phyloP scores from a whole-genome alignment of 2,113 vertebrate genomes.

The Shinisaurus crocodilurus region DNA sequence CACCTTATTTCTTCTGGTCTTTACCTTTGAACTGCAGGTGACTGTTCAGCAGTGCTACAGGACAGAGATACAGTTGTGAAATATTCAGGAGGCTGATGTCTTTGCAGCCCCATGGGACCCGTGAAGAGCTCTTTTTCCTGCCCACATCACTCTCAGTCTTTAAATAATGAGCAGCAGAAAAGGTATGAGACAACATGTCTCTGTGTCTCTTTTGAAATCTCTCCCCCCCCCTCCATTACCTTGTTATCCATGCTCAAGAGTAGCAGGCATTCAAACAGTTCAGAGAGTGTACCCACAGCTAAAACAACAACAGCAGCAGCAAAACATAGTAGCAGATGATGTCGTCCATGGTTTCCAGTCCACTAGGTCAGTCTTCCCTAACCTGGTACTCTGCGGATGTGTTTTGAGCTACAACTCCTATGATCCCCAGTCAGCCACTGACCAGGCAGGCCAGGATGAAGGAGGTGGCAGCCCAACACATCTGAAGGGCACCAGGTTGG shows the following conservation, averaged over 20 bases:
- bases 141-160: slow-evolving; percentile 68
- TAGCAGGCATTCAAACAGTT: slow-evolving; percentile 59
- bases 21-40: slow-evolving; percentile 69
- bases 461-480: too few species aligned
- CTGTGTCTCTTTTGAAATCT: slow-evolving; percentile 70
- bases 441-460: too few species aligned
- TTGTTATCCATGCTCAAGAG: slow-evolving; percentile 68
- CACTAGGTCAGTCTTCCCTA: neutral
- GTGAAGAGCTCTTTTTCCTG: slow-evolving; percentile 65
- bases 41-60: slow-evolving; percentile 61
- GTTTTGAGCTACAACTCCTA: too few species aligned
- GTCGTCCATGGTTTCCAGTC: neutral
- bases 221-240: slow-evolving; percentile 55
- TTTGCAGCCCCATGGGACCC: slow-evolving; percentile 69
- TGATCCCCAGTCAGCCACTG: too few species aligned
- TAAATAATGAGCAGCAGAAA: slow-evolving; percentile 72
- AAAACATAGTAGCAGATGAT: neutral
- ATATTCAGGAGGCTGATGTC: slow-evolving; percentile 71
- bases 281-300: slow-evolving; percentile 51
- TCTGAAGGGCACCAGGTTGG: too few species aligned
- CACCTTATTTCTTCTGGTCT: slow-evolving; percentile 45
- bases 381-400: neutral
- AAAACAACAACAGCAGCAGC: neutral
- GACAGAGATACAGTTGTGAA: slow-evolving; percentile 72
- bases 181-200: slow-evolving; percentile 66